Conservation (phyloP, 2,888 invertebrate genomes). For the Apotomis turbidana region DNA sequence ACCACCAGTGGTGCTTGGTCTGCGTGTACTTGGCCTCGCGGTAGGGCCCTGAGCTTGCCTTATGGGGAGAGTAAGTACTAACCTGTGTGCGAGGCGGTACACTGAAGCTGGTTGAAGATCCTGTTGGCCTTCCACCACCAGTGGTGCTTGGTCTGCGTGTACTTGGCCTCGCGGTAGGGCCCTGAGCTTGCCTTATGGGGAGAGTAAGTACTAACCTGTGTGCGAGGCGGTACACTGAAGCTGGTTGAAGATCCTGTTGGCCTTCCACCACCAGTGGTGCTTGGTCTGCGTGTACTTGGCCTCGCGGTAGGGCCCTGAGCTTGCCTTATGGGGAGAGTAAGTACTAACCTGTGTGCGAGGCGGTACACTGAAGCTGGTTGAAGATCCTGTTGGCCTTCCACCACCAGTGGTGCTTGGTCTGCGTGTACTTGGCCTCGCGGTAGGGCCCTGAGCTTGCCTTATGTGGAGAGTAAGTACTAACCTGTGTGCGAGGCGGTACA, state of each 20-base stretch:
- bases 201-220: constrained; percentile 79
- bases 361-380: constrained; percentile 93
- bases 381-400: constrained; percentile 99
- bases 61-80: constrained; percentile 23
- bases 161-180: no score
- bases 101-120: constrained; percentile 95
- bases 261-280: constrained; percentile 99
- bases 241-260: constrained; percentile 96
- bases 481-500: constrained; percentile 93
- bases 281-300: constrained; percentile 99
- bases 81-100: constrained; percentile 93
- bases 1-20: constrained; percentile 99
- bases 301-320: no score
- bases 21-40: no score
- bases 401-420: constrained; percentile 99
- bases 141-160: constrained; percentile 99
- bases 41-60: no score
- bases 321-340: no score
- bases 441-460: no score
- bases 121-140: constrained; percentile 99
- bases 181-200: no score
- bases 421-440: no score
- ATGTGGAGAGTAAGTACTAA: constrained; percentile 44
- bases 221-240: constrained; percentile 92
- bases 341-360: constrained; percentile 88